These are phyloP conservation scores for Hemicentrotus pulcherrimus DNA, from an alignment of 35 echinoderm and acorn worm genomes.

Conservation along the genomic window DNA sequence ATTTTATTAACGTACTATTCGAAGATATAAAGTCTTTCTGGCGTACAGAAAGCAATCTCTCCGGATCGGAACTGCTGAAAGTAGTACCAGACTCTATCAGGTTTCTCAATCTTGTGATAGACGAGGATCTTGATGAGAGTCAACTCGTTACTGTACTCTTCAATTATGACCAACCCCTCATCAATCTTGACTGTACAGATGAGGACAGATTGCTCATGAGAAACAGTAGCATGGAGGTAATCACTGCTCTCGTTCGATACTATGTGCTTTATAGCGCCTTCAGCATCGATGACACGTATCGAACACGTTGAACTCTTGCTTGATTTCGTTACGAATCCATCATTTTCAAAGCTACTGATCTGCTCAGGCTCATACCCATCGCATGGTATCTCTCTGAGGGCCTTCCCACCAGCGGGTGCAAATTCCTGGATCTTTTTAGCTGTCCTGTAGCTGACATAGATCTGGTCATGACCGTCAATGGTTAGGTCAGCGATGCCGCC, in stretches of 20 bases:
- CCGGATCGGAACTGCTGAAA: constrained; percentile 10
- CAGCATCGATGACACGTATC: neutral
- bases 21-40: constrained; percentile 30
- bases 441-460: constrained; percentile 17
- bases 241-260: neutral
- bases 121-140: neutral
- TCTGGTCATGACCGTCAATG: neutral
- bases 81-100: neutral
- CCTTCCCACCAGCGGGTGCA: neutral
- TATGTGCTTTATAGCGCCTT: neutral
- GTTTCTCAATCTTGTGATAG: constrained; percentile 13
- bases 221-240: neutral
- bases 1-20: neutral
- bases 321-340: neutral
- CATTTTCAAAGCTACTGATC: neutral
- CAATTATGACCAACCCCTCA: neutral
- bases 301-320: neutral
- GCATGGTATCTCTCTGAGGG: constrained; percentile 23
- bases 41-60: neutral
- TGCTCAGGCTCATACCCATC: constrained; percentile 2
- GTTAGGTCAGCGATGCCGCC: neutral
- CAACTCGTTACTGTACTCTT: neutral
- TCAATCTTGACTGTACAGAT: neutral
- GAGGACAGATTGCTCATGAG: neutral
- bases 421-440: constrained; percentile 26